Conservation (phyloP, 1,140 invertebrate genomes). For the Zaprionus ornatus region DNA sequence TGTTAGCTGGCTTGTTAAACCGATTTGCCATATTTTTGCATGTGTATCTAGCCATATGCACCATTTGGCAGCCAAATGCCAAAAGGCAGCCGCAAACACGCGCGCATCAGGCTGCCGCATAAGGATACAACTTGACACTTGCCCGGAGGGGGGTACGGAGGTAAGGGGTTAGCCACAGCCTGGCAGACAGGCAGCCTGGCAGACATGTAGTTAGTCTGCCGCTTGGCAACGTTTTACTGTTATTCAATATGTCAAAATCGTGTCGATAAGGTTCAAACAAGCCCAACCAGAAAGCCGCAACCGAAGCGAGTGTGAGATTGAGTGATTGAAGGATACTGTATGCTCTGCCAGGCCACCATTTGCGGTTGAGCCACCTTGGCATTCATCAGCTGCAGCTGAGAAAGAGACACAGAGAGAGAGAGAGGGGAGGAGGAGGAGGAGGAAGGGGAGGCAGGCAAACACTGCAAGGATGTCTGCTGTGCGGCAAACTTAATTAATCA, state of each 20-base stretch:
- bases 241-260: conserved; percentile 83
- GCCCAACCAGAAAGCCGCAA: conserved; percentile 16
- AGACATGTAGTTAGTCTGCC: conserved; percentile 59
- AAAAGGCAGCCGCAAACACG: conserved; percentile 76
- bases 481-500: conserved; percentile 74
- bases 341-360: conserved; percentile 20
- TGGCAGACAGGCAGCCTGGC: conserved; percentile 10
- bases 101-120: conserved; percentile 44
- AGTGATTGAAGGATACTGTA: conserved; percentile 20
- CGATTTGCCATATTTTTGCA: conserved; percentile 78
- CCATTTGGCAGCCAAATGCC: conserved; percentile 80
- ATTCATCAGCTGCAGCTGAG: conserved; percentile 13
- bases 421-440: neutral
- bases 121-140: conserved; percentile 33
- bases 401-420: neutral
- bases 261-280: conserved; percentile 79
- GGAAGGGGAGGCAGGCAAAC: conserved; percentile 10
- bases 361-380: conserved; percentile 37
- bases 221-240: conserved; percentile 69
- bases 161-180: neutral
- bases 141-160: neutral
- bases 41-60: conserved; percentile 66
- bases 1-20: conserved; percentile 63
- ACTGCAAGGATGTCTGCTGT: conserved; percentile 12
- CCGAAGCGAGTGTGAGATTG: neutral